Evolutionary conservation across 2,888 invertebrate species (phyloP), one percentile per base, ranked within the genome.

Genomic region (Altica lythri): DNA sequence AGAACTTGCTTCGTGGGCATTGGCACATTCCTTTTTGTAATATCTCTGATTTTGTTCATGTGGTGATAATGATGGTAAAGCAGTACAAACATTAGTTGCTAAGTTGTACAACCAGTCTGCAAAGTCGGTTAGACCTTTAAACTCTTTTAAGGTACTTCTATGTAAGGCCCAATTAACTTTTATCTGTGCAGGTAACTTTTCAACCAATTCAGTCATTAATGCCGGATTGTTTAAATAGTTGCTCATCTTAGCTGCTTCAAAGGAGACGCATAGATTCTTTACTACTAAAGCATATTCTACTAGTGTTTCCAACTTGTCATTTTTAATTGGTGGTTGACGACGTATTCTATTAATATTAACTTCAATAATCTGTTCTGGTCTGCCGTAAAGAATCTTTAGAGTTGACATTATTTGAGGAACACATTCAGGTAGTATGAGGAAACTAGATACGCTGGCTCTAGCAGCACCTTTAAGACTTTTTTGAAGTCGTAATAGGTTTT

Each of bases 291-390:
- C 27, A 48, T 27, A 53, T 35, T 53, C 47, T n/a, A 53, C 53
- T 9, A 53, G 22, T 8, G 32, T 42, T 48, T 53, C 44, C 2
- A 48, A 14, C 37, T 53, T 42, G 4, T 48, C 40, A 9, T 16
- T n/a, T 27, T 42, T 53, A 17, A 42, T 47, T n/a, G 48, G 34
- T 35, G 47, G 42, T 34, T 32, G 43, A 16, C 35, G 48, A 5
- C 48, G 22, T 42, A 53, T 53, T 5, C 30, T 3, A 34, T 48
- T 40, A 13, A 53, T 48, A 13, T 48, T 35, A n/a, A 29, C 37
- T 52, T 52, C 52, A n/a, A 45, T 37, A 8, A 52, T 53, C 17
- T 48, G 42, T n/a, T 48, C 48, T 42, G 53, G 48, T 35, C 53
- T 48, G 17, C 35, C 34, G 6, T 16, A 51, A 9, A 51, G 37